Evolutionary conservation across 1,140 invertebrate genomes (phyloP), one percentile per base, ranked within the genome.

Genomic region (Xylocopa sonorina): DNA sequence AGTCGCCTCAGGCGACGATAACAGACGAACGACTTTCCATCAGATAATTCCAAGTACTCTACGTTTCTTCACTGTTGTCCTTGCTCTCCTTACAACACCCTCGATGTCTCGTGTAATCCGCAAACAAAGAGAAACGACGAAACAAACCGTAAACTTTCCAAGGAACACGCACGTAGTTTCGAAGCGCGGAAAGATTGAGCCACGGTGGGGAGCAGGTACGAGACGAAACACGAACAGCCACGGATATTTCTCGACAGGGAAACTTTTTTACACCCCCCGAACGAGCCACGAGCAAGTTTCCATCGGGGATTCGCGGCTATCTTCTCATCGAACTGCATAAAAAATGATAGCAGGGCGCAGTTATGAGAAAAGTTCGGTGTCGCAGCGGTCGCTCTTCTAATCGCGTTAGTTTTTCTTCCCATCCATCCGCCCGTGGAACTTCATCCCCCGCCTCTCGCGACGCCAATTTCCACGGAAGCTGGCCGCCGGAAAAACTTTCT

Each of bases 401-500:
- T 12, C 67, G 62, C 67, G 53, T 51, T 71, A 62, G 24, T 62
- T 60, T 50, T 58, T 5, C 34, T 5, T 29, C 32, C 51, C 12
- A 72, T 63, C 55, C 41, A 78, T 68, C 48, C 67, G n/a, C 55
- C 43, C 48, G 46, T 41, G 29, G 29, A 71, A 76, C 55, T 77
- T 81, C 32, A 60, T 29, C 24, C 27, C n/a, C 29, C 34, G 64
- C 58, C 24, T n/a, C n/a, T 38, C 34, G 64, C 58, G 66, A 73
- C 62, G 75, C 53, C 80, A 82, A 83, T 83, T 83, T 83, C 68
- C 74, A 48, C 74, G 46, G 38, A 68, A 78, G 48, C 74, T 50
- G 32, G 32, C 18, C 46, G 53, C 72, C 55, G 68, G 78, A 78
- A 41, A 83, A 82, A 80, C 68, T 82, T 82, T 62, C n/a, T n/a